Evolutionary conservation across 1,140 invertebrate species (phyloP), one percentile per base, ranked within the genome.

Genomic region (Lasioglossum baleicum): DNA sequence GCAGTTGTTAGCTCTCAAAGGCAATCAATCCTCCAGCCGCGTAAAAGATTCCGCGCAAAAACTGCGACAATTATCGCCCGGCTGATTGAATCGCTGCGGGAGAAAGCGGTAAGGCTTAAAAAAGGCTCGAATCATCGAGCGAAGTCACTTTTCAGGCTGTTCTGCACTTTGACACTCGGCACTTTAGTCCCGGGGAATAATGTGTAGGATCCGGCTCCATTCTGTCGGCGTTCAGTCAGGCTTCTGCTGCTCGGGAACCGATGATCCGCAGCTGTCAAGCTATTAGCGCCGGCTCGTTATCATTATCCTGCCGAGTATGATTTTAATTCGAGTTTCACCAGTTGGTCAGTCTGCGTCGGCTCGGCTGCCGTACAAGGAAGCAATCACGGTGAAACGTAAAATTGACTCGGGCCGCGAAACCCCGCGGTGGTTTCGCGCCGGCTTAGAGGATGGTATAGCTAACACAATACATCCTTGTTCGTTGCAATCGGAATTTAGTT

Each of bases 301-400:
- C 84, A 88, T 88, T 87, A 88, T 84, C 78, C 6, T 6, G 75
- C 42, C 11, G 35, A 61, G 31, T 64, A 58, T 56, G 75, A 88
- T 88, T 88, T 88, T 88, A 86, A 88, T 88, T 88, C 71, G 74
- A 82, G 80, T 84, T 82, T 88, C 86, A 77, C 86, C 83, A 69
- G 60, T 77, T 72, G 68, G 71, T 53, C 66, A 68, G 58, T 83
- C 44, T 48, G 3, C 35, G 35, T 5, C 35, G 35, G 35, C 35
- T 13, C 13, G 44, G 22, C 56, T 64, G 58, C 82, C 77, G 74
- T 85, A 88, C 84, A 86, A 84, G 87, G 87, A 88, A 88, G 87
- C 87, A 88, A 88, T 88, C 87, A 88, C 80, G 86, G 83, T 84
- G 86, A 83, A 87, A 86, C 80, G 85, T 82, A 65, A 81, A 83